Conservation (phyloP, 1,140 invertebrate species). For the Oscheius sp. region DNA sequence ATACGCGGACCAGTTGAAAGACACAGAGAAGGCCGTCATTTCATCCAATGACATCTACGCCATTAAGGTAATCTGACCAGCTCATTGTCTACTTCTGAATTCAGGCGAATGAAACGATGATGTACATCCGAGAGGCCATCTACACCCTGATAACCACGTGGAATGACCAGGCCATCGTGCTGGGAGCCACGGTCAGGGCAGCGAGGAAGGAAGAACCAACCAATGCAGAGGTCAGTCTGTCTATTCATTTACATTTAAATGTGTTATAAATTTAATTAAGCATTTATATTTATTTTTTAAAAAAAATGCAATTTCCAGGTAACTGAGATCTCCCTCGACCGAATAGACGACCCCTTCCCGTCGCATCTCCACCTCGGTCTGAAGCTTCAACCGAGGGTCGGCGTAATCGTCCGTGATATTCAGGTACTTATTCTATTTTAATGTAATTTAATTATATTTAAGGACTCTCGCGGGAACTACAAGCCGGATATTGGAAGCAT, state of each 20-base stretch:
- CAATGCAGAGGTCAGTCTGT: constrained; percentile 9
- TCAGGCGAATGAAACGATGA: constrained; percentile 40
- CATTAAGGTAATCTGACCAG: constrained; percentile 29
- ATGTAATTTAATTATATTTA: neutral
- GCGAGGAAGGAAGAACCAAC: constrained; percentile 27
- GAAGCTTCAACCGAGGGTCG: constrained; percentile 69
- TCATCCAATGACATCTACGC: constrained; percentile 28
- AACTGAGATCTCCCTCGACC: constrained; percentile 15
- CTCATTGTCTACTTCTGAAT: constrained; percentile 12
- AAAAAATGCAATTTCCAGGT: neutral
- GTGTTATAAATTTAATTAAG: neutral
- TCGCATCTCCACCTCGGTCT: constrained; percentile 65
- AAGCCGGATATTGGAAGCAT: constrained; percentile 78
- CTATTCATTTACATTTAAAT: constrained; percentile 23
- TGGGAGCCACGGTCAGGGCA: constrained; percentile 17
- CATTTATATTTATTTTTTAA: neutral
- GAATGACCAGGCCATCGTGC: constrained; percentile 35
- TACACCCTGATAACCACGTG: constrained; percentile 44
- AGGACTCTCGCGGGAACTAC: constrained; percentile 48
- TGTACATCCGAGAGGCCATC: constrained; percentile 45
- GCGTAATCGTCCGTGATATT: constrained; percentile 76
- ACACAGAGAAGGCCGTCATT: constrained; percentile 12
- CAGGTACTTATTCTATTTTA: neutral
- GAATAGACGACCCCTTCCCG: constrained; percentile 34
- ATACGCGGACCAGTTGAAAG: neutral